Evolutionary conservation across 1,140 invertebrate genomes (phyloP).

Genomic region (Hycleus phaleratus): DNA sequence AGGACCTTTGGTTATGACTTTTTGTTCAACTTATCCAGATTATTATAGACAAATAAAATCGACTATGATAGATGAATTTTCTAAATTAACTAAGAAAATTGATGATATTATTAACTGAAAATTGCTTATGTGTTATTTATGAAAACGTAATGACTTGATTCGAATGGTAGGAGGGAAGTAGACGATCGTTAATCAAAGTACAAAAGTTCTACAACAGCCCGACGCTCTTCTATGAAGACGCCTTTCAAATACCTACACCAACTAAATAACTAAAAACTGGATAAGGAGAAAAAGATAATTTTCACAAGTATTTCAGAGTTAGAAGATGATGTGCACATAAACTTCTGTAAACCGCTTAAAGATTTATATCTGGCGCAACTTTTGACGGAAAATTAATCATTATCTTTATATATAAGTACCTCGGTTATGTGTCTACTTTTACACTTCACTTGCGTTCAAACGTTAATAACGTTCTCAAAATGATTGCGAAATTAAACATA

Average conservation of each 20-base stretch:
- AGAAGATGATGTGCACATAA: slow-evolving; percentile 6
- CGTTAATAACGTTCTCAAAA: slow-evolving; percentile 2
- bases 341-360: slow-evolving; percentile 16
- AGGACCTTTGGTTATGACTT: not conserved
- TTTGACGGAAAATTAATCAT: slow-evolving; percentile 28
- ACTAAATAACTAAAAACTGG: slow-evolving; percentile 17
- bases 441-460: slow-evolving; percentile 20
- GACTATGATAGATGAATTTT: not conserved
- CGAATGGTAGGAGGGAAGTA: not conserved
- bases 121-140: slow-evolving; percentile 16
- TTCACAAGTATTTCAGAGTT: slow-evolving; percentile 7
- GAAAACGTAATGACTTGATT: slow-evolving; percentile 20
- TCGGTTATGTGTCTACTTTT: slow-evolving; percentile 23
- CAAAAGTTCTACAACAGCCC: slow-evolving; percentile 10
- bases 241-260: slow-evolving; percentile 14
- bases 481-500: too few relatives aligned
- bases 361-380: slow-evolving; percentile 25
- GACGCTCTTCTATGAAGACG: slow-evolving; percentile 6
- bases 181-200: slow-evolving; percentile 19
- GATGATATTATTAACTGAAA: slow-evolving; percentile 16
- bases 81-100: not conserved
- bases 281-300: slow-evolving; percentile 20
- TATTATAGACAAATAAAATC: not conserved
- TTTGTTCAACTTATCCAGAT: not conserved
- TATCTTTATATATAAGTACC: slow-evolving; percentile 18